These are phyloP conservation scores for Heliothis virescens DNA, from an alignment of 1,140 invertebrate genomes.

Conservation along the genomic window DNA sequence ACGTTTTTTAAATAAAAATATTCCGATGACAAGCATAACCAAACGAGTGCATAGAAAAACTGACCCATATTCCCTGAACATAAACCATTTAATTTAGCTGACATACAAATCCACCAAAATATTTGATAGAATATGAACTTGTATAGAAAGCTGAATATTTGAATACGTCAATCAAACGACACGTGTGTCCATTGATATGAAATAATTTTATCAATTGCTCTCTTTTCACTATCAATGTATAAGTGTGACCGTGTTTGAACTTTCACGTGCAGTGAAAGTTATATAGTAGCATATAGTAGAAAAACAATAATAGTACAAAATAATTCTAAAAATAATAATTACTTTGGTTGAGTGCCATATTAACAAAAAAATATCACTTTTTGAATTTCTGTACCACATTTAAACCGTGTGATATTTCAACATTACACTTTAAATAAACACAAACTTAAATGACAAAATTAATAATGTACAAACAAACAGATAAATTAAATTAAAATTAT, in stretches of 20 bases:
- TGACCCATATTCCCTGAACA: background rate
- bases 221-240: slow-evolving; percentile 16
- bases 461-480: no score
- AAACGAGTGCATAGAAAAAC: background rate
- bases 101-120: slow-evolving; percentile 6
- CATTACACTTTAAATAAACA: no score
- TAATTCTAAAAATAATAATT: no score
- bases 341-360: no score
- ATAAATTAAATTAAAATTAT: no score
- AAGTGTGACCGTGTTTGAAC: background rate
- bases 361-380: no score
- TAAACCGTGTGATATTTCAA: no score
- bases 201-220: slow-evolving; percentile 15
- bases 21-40: background rate
- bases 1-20: slow-evolving; percentile 5
- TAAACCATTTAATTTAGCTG: slow-evolving; percentile 1
- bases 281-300: background rate
- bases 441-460: no score
- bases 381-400: no score
- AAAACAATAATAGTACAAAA: background rate
- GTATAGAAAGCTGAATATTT: slow-evolving; percentile 17
- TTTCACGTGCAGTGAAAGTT: background rate
- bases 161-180: slow-evolving; percentile 35
- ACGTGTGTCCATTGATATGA: background rate
- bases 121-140: slow-evolving; percentile 25